A percentile compares a stretch with the other conserved stretches of the same genome.
phyloP scores from a whole-genome alignment of 2,888 invertebrate species.

The Drosophila anomelani region DNA sequence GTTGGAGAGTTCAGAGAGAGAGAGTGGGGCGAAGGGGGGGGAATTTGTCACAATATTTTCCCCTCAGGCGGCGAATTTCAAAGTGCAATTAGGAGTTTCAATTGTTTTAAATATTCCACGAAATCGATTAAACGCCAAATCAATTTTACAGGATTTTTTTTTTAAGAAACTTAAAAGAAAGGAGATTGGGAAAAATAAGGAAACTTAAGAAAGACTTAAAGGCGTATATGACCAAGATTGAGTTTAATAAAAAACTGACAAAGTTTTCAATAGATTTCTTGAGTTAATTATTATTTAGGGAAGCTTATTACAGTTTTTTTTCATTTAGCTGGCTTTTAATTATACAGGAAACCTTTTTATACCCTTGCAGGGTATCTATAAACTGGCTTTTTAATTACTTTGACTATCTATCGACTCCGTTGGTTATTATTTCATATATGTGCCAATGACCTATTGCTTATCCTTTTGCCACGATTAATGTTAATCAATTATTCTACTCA shows the following conservation, averaged over 20 bases:
- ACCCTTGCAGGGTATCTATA: too few species aligned
- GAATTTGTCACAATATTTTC: conserved; percentile 9
- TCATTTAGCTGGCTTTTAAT: too few species aligned
- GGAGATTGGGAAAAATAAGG: not conserved
- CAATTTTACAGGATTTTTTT: conserved; percentile 1
- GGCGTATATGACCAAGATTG: not conserved
- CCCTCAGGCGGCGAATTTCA: not conserved
- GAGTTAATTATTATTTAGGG: not conserved
- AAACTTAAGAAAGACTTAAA: not conserved
- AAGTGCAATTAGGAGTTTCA: conserved; percentile 23
- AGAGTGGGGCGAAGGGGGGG: not conserved
- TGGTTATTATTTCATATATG: not conserved
- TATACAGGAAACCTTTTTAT: too few species aligned
- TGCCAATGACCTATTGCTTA: not conserved
- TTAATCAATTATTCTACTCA: conserved; percentile 17
- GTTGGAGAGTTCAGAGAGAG: not conserved
- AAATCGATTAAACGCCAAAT: conserved; percentile 6
- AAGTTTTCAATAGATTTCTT: not conserved
- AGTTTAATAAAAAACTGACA: not conserved
- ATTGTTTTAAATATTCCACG: conserved; percentile 6
- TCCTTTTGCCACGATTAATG: conserved; percentile 4
- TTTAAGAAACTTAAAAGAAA: not conserved
- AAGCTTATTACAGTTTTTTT: not conserved
- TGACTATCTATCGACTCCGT: not conserved
- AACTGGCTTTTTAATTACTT: not conserved